These are phyloP conservation scores for Hyles lineata DNA, from an alignment of 2,888 invertebrate genomes.

Conservation along the genomic window DNA sequence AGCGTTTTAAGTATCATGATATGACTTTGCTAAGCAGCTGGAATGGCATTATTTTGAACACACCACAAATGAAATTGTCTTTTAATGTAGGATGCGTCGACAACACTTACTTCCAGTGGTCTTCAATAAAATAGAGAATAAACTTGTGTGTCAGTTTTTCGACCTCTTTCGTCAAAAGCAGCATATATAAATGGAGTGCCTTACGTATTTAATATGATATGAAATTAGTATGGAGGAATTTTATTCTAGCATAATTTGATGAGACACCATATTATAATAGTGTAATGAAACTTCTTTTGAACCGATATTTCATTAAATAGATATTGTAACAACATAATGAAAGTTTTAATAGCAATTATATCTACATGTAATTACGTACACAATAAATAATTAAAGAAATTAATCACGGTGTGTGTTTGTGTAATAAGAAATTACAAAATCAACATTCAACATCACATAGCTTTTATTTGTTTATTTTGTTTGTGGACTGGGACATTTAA, in stretches of 20 bases:
- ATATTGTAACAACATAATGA: constrained; percentile 71
- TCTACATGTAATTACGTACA: constrained; percentile 48
- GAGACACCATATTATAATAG: constrained; percentile 83
- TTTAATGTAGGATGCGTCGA: constrained; percentile 62
- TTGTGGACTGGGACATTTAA: not conserved
- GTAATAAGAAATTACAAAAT: constrained; percentile 27
- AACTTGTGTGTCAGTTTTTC: constrained; percentile 67
- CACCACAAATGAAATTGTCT: constrained; percentile 42
- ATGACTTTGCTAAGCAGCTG: not conserved
- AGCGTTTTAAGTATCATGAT: not conserved
- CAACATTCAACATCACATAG: constrained; percentile 1
- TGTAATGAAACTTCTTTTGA: constrained; percentile 75
- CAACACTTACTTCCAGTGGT: constrained; percentile 76
- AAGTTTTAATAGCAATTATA: constrained; percentile 64
- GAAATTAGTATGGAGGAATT: constrained; percentile 82
- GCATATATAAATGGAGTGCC: constrained; percentile 84
- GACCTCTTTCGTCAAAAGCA: constrained; percentile 78
- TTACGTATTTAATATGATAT: constrained; percentile 84
- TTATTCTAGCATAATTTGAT: constrained; percentile 84
- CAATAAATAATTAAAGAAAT: constrained; percentile 33
- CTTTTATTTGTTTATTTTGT: constrained; percentile 1
- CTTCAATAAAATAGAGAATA: constrained; percentile 73
- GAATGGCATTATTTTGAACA: not conserved
- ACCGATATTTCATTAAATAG: constrained; percentile 74
- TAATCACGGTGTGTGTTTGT: constrained; percentile 17